phyloP scores from a whole-genome alignment of 1,140 invertebrate species.

The Neelides sp. region DNA sequence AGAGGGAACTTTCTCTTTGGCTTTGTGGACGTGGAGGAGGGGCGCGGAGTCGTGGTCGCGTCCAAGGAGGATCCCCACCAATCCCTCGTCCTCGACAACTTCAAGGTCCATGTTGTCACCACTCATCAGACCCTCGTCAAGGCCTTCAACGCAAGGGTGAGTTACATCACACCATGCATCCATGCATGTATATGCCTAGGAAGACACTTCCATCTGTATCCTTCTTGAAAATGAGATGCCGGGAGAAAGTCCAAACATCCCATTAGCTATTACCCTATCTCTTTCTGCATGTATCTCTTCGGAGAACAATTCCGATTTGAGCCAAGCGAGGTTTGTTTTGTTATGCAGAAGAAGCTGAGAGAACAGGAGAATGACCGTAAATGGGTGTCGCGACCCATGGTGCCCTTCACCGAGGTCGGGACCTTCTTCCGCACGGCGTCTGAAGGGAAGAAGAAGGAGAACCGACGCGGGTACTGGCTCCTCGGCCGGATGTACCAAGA shows the following conservation, averaged over 20 bases:
- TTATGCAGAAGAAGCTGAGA: slow-evolving; percentile 39
- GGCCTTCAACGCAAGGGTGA: slow-evolving; percentile 19
- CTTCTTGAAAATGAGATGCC: too few species aligned
- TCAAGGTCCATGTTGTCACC: slow-evolving; percentile 12
- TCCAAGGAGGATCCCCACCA: slow-evolving; percentile 6
- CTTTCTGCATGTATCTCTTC: too few species aligned
- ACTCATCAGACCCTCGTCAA: slow-evolving; percentile 23
- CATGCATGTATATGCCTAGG: not conserved
- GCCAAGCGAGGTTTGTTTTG: not conserved
- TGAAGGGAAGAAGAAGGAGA: slow-evolving; percentile 11
- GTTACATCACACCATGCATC: not conserved
- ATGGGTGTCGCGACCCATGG: slow-evolving; percentile 54
- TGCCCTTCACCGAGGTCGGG: slow-evolving; percentile 62
- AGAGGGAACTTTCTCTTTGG: slow-evolving; percentile 18
- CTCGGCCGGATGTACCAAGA: slow-evolving; percentile 46
- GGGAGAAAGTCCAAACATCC: too few species aligned
- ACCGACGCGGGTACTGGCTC: slow-evolving; percentile 39
- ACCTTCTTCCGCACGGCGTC: slow-evolving; percentile 43
- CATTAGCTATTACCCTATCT: too few species aligned
- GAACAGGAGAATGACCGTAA: slow-evolving; percentile 45
- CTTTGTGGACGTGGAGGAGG: slow-evolving; percentile 24
- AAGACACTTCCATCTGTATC: too few species aligned
- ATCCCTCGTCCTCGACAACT: slow-evolving; percentile 13
- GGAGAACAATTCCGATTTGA: slow-evolving; percentile 3
- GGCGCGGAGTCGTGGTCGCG: slow-evolving; percentile 14